Evolutionary conservation across 1,140 invertebrate genomes (phyloP).

Genomic region (Onthophagus taurus): DNA sequence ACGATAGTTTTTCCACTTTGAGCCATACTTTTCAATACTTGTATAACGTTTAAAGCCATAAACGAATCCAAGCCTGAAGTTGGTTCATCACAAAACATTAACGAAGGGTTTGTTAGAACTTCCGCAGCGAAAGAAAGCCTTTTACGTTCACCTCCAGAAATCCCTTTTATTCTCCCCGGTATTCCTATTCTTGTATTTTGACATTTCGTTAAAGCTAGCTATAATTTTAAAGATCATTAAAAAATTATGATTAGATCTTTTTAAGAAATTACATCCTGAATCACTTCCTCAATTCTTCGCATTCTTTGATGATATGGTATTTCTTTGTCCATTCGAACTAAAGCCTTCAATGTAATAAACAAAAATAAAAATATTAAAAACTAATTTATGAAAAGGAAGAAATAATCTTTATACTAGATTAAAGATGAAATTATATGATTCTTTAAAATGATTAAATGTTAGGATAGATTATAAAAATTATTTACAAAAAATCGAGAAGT

Average conservation of each 20-base stretch:
- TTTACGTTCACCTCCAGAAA: slow-evolving; percentile 94
- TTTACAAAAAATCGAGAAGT: too few relatives aligned
- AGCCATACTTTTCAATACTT: slow-evolving; percentile 70
- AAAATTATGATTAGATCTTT: neutral
- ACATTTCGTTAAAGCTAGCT: slow-evolving; percentile 79
- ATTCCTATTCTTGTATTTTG: slow-evolving; percentile 81
- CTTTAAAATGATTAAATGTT: too few relatives aligned
- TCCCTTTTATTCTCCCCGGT: slow-evolving; percentile 76
- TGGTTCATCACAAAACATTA: slow-evolving; percentile 96
- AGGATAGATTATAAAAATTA: too few relatives aligned
- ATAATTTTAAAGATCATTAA: slow-evolving; percentile 15
- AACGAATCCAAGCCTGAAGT: slow-evolving; percentile 83
- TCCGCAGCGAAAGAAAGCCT: slow-evolving; percentile 93
- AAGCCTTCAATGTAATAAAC: too few relatives aligned
- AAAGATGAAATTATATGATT: too few relatives aligned
- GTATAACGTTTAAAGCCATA: slow-evolving; percentile 82
- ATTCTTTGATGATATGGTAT: slow-evolving; percentile 68
- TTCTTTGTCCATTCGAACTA: slow-evolving; percentile 82
- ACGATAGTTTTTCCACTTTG: slow-evolving; percentile 83
- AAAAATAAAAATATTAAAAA: too few relatives aligned
- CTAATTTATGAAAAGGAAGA: too few relatives aligned
- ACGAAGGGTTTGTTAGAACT: slow-evolving; percentile 85
- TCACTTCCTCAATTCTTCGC: slow-evolving; percentile 80
- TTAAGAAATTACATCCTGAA: slow-evolving; percentile 71
- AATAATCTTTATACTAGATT: too few relatives aligned